Evolutionary conservation across 2,888 invertebrate species (phyloP).

Genomic region (Stratiomys singularior): DNA sequence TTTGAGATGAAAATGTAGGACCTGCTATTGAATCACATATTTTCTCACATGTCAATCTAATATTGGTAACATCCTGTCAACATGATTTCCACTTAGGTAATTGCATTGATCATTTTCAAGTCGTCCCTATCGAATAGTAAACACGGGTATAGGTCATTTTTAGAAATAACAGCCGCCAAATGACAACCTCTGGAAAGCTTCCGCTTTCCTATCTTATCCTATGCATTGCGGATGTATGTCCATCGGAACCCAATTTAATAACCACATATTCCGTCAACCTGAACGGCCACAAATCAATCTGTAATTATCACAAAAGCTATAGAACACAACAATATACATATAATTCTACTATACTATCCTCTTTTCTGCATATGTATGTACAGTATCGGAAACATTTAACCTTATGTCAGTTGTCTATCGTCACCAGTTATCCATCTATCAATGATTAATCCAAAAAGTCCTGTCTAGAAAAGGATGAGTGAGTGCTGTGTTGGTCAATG

Average conservation of each 20-base stretch:
- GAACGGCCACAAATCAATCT: conserved; percentile 49
- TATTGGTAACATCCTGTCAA: too few species aligned
- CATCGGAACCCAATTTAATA: not conserved
- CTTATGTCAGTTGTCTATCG: conserved; percentile 26
- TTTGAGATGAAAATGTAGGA: too few species aligned
- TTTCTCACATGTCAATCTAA: too few species aligned
- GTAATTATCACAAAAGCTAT: conserved; percentile 47
- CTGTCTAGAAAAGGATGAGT: not conserved
- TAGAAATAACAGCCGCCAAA: not conserved
- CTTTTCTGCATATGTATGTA: not conserved
- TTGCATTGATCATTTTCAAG: not conserved
- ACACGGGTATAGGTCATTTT: too few species aligned
- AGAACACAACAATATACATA: not conserved
- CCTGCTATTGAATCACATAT: too few species aligned
- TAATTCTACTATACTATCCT: too few species aligned
- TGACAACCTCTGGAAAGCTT: not conserved
- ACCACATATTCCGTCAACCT: conserved; percentile 47
- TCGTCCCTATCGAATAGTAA: not conserved
- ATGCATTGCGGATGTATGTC: not conserved
- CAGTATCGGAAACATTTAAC: not conserved
- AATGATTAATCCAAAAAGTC: conserved; percentile 24
- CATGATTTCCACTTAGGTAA: not conserved
- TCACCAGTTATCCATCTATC: conserved; percentile 28
- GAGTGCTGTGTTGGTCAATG: not conserved
- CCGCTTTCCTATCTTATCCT: not conserved